Percentiles rank a stretch among this genome's conserved stretches.
These are phyloP conservation scores for Amia ocellicauda DNA, from an alignment of 2,113 vertebrate species.

Conservation along the genomic window DNA sequence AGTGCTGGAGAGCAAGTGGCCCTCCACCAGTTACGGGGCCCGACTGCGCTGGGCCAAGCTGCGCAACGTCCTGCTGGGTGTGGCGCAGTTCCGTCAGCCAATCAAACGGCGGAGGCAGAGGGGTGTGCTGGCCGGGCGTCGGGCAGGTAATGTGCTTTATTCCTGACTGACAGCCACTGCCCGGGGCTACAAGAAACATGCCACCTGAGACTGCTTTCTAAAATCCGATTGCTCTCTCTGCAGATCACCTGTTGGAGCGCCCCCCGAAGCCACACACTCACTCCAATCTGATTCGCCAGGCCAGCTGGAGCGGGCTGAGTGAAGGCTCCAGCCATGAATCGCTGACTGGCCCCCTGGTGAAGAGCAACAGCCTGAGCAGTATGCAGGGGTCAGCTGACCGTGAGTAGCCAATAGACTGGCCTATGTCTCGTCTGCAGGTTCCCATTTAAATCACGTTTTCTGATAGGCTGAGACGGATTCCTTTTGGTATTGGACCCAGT, in stretches of 20 bases:
- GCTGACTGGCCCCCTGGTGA: constrained; percentile 63
- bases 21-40: constrained; percentile 80
- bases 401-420: constrained; percentile 47
- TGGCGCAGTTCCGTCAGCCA: constrained; percentile 86
- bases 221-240: not conserved
- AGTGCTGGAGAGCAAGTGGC: constrained; percentile 93
- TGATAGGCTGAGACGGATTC: no score
- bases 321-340: constrained; percentile 67
- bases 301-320: constrained; percentile 82
- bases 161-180: not conserved
- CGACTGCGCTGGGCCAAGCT: constrained; percentile 90
- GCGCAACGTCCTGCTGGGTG: constrained; percentile 85
- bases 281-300: constrained; percentile 73
- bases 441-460: no score
- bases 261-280: constrained; percentile 43
- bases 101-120: constrained; percentile 62
- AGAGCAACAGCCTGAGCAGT: constrained; percentile 82
- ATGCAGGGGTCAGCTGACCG: constrained; percentile 56
- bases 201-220: no score
- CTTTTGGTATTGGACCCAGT: no score
- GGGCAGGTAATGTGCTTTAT: constrained; percentile 49
- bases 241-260: constrained; percentile 19
- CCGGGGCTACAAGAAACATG: not conserved
- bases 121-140: constrained; percentile 39
- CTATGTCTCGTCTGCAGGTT: not conserved